Base-by-base conservation (phyloP, 1,140 invertebrate species). In the Macrobrachium nipponense region DNA sequence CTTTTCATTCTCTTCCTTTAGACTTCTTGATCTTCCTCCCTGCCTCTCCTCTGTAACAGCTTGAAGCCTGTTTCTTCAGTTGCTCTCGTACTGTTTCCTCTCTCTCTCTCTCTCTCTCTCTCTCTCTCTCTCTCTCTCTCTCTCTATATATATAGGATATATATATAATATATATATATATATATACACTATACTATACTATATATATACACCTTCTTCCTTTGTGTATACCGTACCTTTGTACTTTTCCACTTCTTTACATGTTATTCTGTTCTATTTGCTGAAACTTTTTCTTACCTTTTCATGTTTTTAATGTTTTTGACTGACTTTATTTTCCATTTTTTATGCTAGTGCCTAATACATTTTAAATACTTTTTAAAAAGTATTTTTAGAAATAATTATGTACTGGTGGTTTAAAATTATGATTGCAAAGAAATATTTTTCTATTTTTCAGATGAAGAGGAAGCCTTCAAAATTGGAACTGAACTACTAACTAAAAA, bases 381-480 rank as follows among this genome's bases (percentile, higher is more conserved):
- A 36, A 44, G 23, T 51, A 58, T 58, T 6, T 17, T 76, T 58
- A 20, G 20, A 76, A 18, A 51, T 75, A 36, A 27, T 73, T 43
- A 75, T 12, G 44, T 18, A 10, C 14, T 76, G 20, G 15, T 0
- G 8, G 12, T 76, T 17, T 44, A 23, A 12, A 51, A 0, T n/a
- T 76, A 12, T 14, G 18, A 51, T 36, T 36, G 27, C 27, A 36
- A 4, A 36, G 27, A 36, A 36, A 36, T 36, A 36, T 36, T 36
- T 36, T 36, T 36, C 1, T 4, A 36, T 58, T 80, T 80, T 70
- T 27, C 79, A 80, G 79, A 51, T 80, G 79, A 80, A 20, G 66
- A 80, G 70, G 79, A 80, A 58, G 27, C 79, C 43, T 27, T 20
- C 4, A 59, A 68, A 51, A 80, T 70, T 80, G 79, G 79, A 70